These are phyloP conservation scores for Diaphora mendica DNA, from an alignment of 2,888 invertebrate genomes.

Conservation along the genomic window DNA sequence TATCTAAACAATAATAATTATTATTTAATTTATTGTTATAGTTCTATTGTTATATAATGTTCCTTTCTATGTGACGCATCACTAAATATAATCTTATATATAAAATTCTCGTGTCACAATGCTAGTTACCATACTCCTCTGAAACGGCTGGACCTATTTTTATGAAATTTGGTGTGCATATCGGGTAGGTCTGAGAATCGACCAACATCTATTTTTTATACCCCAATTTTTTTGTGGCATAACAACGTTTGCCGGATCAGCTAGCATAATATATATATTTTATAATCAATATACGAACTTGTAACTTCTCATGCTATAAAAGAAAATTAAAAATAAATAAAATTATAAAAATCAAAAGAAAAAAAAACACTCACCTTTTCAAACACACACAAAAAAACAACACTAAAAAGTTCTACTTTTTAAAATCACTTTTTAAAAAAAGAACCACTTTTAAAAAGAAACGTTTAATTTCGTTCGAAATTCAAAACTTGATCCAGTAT, in stretches of 20 bases:
- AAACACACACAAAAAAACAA: slow-evolving; percentile 5
- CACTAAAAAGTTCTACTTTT: neutral
- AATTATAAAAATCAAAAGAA: neutral
- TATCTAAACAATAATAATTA: neutral
- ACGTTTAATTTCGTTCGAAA: slow-evolving; percentile 7
- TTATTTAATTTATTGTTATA: neutral
- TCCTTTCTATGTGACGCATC: neutral
- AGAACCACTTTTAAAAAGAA: slow-evolving; percentile 11
- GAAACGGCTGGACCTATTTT: too few species aligned
- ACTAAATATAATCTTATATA: neutral
- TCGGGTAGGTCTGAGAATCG: too few species aligned
- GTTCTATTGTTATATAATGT: neutral
- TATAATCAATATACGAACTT: too few species aligned
- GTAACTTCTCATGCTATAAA: neutral
- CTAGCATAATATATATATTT: too few species aligned
- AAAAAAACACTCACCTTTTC: slow-evolving; percentile 13
- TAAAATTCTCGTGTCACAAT: too few species aligned
- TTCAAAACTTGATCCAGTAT: slow-evolving; percentile 11
- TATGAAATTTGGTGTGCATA: too few species aligned
- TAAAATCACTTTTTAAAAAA: neutral
- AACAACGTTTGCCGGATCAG: too few species aligned
- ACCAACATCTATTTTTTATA: too few species aligned
- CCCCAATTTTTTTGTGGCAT: too few species aligned
- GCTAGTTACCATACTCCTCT: too few species aligned
- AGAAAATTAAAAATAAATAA: neutral